phyloP scores from a whole-genome alignment of 2,113 vertebrate species.

The Oplegnathus fasciatus region DNA sequence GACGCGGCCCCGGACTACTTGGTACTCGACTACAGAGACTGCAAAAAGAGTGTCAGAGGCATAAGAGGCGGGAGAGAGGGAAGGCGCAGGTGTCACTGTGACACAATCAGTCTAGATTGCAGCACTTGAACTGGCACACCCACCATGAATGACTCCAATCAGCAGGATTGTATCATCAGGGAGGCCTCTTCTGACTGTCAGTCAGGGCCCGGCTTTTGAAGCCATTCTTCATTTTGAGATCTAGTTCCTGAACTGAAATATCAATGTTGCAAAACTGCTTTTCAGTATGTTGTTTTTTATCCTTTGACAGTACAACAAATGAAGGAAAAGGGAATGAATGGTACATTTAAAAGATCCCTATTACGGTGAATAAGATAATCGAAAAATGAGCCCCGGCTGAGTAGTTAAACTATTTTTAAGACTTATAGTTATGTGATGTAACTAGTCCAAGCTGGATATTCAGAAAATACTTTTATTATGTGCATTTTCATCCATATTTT shows the following conservation, averaged over 20 bases:
- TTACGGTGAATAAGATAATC: background rate
- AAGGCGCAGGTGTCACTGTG: slow-evolving; percentile 63
- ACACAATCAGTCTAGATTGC: slow-evolving; percentile 73
- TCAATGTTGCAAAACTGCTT: background rate
- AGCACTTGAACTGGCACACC: slow-evolving; percentile 66
- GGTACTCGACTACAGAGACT: background rate
- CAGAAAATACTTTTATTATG: background rate
- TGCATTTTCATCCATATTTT: background rate
- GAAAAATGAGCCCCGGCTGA: background rate
- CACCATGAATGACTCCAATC: slow-evolving; percentile 72
- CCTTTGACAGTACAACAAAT: background rate
- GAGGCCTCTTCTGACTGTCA: slow-evolving; percentile 57
- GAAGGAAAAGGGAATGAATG: background rate
- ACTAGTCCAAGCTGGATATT: background rate
- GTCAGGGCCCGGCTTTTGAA: slow-evolving; percentile 40
- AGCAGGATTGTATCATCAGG: slow-evolving; percentile 46
- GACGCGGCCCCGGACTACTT: background rate
- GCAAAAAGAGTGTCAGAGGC: slow-evolving; percentile 12
- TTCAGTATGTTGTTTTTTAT: background rate
- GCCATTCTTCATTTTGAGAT: background rate
- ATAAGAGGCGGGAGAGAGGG: slow-evolving; percentile 30
- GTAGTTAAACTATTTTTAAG: background rate
- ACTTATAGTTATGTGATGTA: background rate
- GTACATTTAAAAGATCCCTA: background rate
- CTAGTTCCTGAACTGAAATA: background rate